Evolutionary conservation across 53 echinoderm and acorn worm genomes (phyloP).

Genomic region (Antedon mediterranea): DNA sequence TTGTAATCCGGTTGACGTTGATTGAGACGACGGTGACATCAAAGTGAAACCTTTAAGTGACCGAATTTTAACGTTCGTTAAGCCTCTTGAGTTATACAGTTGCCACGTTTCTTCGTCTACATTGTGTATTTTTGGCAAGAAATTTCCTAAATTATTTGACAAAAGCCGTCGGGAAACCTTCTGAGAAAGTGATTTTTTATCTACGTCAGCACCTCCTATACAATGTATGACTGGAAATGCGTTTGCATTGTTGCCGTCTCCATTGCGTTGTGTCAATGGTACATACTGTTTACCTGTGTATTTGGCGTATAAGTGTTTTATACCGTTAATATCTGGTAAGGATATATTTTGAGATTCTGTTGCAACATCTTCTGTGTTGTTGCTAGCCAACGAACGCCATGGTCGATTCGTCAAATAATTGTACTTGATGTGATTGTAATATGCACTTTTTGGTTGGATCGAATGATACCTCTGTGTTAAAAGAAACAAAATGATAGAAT

Average conservation of each 20-base stretch:
- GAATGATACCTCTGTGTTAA: not conserved
- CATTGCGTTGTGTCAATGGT: not conserved
- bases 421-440: not conserved
- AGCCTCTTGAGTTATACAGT: not conserved
- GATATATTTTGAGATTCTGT: not conserved
- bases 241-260: not conserved
- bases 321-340: not conserved
- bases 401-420: not conserved
- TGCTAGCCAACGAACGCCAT: not conserved
- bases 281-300: not conserved
- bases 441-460: not conserved
- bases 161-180: not conserved
- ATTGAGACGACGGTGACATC: too few relatives aligned
- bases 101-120: not conserved
- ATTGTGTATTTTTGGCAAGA: not conserved
- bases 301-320: not conserved
- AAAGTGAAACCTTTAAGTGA: not conserved
- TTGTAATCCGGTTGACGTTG: too few relatives aligned
- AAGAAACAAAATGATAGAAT: not conserved
- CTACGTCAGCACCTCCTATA: not conserved
- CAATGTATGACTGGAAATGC: not conserved
- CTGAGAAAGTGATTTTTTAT: not conserved
- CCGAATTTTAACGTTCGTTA: not conserved
- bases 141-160: not conserved
- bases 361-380: not conserved